These are phyloP conservation scores for Enteromius afrohamiltoni DNA, from an alignment of 2,797 vertebrate genomes.

Conservation along the genomic window DNA sequence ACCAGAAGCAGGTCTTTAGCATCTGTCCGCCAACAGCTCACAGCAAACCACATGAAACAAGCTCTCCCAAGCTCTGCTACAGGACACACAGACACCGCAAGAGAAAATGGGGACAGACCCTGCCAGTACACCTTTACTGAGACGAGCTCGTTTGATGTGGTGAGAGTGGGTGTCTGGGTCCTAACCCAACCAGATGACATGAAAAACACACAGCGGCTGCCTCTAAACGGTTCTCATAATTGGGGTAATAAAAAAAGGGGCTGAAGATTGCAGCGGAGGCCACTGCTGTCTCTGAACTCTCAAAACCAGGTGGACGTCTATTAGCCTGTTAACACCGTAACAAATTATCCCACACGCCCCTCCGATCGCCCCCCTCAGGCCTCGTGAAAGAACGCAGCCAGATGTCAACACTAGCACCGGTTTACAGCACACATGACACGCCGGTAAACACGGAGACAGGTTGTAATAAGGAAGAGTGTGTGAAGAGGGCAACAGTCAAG, in stretches of 20 bases:
- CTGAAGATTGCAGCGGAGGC: slow-evolving; percentile 70
- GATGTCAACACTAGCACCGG: slow-evolving; percentile 76
- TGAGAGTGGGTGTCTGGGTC: slow-evolving; percentile 66
- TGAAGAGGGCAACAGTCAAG: slow-evolving; percentile 50
- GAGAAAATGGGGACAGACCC: slow-evolving; percentile 20
- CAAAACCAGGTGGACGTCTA: slow-evolving; percentile 79
- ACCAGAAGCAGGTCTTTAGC: slow-evolving; percentile 71
- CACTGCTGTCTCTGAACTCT: slow-evolving; percentile 67
- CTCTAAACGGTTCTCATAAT: slow-evolving; percentile 79
- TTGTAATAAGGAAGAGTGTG: slow-evolving; percentile 71
- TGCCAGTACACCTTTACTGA: slow-evolving; percentile 60
- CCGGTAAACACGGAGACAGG: slow-evolving; percentile 76
- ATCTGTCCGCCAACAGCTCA: slow-evolving; percentile 71
- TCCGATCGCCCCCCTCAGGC: slow-evolving; percentile 69
- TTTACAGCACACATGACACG: slow-evolving; percentile 72
- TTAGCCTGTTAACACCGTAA: slow-evolving; percentile 79
- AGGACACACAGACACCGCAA: slow-evolving; percentile 46
- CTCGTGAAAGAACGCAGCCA: slow-evolving; percentile 71
- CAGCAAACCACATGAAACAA: slow-evolving; percentile 82
- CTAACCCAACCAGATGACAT: slow-evolving; percentile 70
- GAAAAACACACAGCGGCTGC: slow-evolving; percentile 69
- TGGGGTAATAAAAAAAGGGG: slow-evolving; percentile 78
- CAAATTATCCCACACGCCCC: slow-evolving; percentile 79
- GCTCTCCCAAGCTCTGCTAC: slow-evolving; percentile 57
- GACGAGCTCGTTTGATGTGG: slow-evolving; percentile 75